Percentiles rank a stretch among this genome's conserved stretches.
Evolutionary conservation across 2,797 vertebrate species (phyloP).

Genomic region (Labroides dimidiatus): DNA sequence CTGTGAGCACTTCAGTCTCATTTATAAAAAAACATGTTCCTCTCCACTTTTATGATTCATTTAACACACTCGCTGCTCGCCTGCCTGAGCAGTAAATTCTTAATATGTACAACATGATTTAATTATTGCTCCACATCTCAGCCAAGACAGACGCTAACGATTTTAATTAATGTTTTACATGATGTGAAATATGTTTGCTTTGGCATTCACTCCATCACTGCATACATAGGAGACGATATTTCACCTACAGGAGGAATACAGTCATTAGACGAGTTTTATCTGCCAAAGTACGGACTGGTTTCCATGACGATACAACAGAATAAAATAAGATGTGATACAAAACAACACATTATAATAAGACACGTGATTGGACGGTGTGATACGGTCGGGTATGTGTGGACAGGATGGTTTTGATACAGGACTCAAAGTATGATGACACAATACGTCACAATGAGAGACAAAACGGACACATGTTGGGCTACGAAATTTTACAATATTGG

Average conservation of each 20-base stretch:
- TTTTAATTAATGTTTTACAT: conserved; percentile 24
- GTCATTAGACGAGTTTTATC: no score
- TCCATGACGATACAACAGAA: no score
- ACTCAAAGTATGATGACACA: no score
- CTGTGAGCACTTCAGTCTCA: conserved; percentile 14
- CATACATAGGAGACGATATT: neutral
- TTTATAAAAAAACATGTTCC: conserved; percentile 25
- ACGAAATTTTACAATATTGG: no score
- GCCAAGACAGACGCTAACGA: conserved; percentile 3
- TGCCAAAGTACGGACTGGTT: no score
- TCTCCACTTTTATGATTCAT: conserved; percentile 36
- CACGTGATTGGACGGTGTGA: no score
- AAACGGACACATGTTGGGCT: no score
- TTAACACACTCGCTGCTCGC: conserved; percentile 20
- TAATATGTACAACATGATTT: conserved; percentile 41
- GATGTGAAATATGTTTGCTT: conserved; percentile 13
- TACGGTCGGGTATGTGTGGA: no score
- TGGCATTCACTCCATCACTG: neutral
- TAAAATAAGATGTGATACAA: no score
- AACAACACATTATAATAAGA: no score
- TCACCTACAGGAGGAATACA: neutral
- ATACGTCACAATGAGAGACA: no score
- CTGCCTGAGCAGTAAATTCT: conserved; percentile 38
- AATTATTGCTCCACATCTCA: conserved; percentile 41
- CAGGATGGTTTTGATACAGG: no score